Percentiles rank a stretch among this genome's conserved stretches.
Evolutionary conservation across 2,113 vertebrate species (phyloP).

Genomic region (Dolichotis patagonum): DNA sequence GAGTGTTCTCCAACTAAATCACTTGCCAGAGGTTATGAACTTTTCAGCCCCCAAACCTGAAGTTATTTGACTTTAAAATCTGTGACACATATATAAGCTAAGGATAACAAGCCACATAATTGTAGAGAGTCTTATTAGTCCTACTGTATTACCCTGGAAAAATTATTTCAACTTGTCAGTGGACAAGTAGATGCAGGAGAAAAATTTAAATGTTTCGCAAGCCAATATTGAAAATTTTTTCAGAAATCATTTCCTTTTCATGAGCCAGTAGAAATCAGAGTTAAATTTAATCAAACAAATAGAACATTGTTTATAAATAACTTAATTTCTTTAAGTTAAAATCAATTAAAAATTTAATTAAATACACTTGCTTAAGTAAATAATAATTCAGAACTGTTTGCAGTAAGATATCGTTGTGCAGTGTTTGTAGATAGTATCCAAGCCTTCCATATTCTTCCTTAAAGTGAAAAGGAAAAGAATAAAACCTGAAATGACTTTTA

Average conservation of each 20-base stretch:
- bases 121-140: background rate
- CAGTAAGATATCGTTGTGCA: slow-evolving; percentile 45
- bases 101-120: background rate
- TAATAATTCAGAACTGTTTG: slow-evolving; percentile 71
- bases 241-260: slow-evolving; percentile 72
- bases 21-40: background rate
- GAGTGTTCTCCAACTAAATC: background rate
- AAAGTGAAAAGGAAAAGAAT: slow-evolving; percentile 63
- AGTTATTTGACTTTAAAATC: background rate
- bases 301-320: background rate
- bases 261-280: slow-evolving; percentile 66
- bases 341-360: slow-evolving; percentile 33
- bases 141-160: background rate
- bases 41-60: background rate
- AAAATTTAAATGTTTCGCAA: slow-evolving; percentile 59
- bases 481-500: background rate
- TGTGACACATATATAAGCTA: background rate
- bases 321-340: slow-evolving; percentile 54
- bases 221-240: slow-evolving; percentile 69
- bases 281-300: slow-evolving; percentile 51
- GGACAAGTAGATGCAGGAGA: slow-evolving; percentile 31
- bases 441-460: slow-evolving; percentile 55
- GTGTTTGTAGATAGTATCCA: slow-evolving; percentile 72
- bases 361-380: slow-evolving; percentile 75
- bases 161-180: background rate